Evolutionary conservation across 2,113 vertebrate genomes (phyloP).

Genomic region (Sinocyclocheilus maitianheensis): DNA sequence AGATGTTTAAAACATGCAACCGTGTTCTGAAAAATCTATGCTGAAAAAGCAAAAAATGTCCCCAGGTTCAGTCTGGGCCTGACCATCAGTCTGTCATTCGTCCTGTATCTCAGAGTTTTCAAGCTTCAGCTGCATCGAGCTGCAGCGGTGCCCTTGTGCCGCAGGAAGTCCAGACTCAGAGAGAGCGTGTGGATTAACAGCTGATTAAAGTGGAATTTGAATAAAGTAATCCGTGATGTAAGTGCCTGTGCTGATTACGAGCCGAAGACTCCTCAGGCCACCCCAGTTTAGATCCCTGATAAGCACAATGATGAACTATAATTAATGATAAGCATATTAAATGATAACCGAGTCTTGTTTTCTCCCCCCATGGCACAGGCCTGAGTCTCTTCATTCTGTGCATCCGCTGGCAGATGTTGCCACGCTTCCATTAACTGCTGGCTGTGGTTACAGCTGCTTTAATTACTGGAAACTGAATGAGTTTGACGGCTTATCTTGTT

Average conservation of each 20-base stretch:
- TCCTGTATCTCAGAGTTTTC: background rate
- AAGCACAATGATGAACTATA: slow-evolving; percentile 41
- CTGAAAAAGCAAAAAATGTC: background rate
- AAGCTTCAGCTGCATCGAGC: background rate
- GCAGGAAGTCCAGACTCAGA: background rate
- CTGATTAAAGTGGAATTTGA: slow-evolving; percentile 40
- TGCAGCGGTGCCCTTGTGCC: background rate
- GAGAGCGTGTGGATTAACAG: slow-evolving; percentile 32
- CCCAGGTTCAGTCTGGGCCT: background rate
- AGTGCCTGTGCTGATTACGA: slow-evolving; percentile 34
- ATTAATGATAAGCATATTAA: slow-evolving; percentile 50
- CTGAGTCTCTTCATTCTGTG: slow-evolving; percentile 14
- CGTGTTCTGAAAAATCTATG: background rate
- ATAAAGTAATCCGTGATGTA: slow-evolving; percentile 41
- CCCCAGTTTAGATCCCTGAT: slow-evolving; percentile 44
- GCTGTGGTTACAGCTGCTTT: slow-evolving; percentile 14
- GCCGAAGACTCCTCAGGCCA: slow-evolving; percentile 20
- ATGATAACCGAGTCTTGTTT: slow-evolving; percentile 33
- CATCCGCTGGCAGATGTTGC: slow-evolving; percentile 39
- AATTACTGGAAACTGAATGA: slow-evolving; percentile 24
- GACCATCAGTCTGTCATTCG: background rate
- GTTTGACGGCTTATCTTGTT: slow-evolving; percentile 26
- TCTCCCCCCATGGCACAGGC: slow-evolving; percentile 6
- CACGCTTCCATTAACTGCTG: slow-evolving; percentile 42
- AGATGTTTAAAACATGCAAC: background rate